Percentiles rank a stretch among this genome's conserved stretches.
phyloP scores from a whole-genome alignment of 2,113 vertebrate genomes.

The Microcebus tavaratra region DNA sequence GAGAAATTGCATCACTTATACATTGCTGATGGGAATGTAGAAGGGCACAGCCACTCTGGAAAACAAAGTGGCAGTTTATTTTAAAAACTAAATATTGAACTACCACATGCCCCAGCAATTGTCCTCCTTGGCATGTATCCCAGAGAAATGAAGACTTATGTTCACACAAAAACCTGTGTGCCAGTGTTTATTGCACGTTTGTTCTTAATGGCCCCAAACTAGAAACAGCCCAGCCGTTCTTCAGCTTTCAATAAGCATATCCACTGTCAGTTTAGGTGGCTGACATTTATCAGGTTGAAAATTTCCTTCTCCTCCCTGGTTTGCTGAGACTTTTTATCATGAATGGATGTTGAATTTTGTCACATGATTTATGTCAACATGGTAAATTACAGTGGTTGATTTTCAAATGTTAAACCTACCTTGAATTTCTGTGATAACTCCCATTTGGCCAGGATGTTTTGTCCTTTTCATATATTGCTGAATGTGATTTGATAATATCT shows the following conservation, averaged over 20 bases:
- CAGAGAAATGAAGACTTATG: not conserved
- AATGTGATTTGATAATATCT: too few species aligned
- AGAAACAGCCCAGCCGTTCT: not conserved
- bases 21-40: not conserved
- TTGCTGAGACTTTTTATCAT: not conserved
- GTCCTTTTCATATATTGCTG: too few species aligned
- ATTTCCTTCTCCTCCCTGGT: not conserved
- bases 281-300: too few species aligned
- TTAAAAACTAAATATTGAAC: not conserved
- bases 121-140: not conserved
- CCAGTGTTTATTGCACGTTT: not conserved
- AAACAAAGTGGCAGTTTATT: not conserved
- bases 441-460: too few species aligned
- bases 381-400: too few species aligned
- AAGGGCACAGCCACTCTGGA: not conserved
- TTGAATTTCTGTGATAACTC: too few species aligned
- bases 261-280: not conserved
- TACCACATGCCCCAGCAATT: not conserved
- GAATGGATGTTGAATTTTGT: too few species aligned
- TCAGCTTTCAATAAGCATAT: not conserved
- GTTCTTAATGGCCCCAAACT: not conserved
- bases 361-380: too few species aligned
- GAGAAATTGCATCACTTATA: not conserved
- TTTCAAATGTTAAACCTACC: too few species aligned
- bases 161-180: not conserved